These are phyloP conservation scores for Helicoverpa armigera DNA, from an alignment of 1,140 invertebrate genomes.

Conservation along the genomic window DNA sequence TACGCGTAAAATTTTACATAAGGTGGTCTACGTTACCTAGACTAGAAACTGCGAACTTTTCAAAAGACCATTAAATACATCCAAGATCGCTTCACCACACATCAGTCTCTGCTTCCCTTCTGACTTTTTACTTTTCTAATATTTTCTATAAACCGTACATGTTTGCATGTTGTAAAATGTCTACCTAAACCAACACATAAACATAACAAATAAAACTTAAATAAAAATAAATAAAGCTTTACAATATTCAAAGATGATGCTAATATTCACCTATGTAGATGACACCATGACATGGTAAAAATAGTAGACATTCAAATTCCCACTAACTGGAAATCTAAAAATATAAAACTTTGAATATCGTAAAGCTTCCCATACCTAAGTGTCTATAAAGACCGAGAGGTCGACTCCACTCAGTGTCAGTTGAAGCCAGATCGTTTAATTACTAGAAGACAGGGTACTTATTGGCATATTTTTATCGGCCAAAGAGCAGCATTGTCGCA, in stretches of 20 bases:
- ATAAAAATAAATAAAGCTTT: slow-evolving; percentile 45
- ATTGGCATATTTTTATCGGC: no score
- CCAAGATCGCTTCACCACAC: slow-evolving; percentile 50
- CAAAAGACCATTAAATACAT: slow-evolving; percentile 28
- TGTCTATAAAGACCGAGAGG: slow-evolving; percentile 5
- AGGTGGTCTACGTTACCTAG: no score
- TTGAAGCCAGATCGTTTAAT: slow-evolving; percentile 23
- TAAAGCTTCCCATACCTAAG: slow-evolving; percentile 13
- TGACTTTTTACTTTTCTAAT: slow-evolving; percentile 13
- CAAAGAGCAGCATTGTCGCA: no score
- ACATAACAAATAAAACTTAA: slow-evolving; percentile 31
- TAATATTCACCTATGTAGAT: background rate
- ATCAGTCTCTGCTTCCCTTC: slow-evolving; percentile 53
- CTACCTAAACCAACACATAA: slow-evolving; percentile 47
- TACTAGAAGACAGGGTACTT: background rate
- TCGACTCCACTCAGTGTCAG: slow-evolving; percentile 21
- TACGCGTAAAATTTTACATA: no score
- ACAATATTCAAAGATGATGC: slow-evolving; percentile 47
- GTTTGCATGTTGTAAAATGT: slow-evolving; percentile 59
- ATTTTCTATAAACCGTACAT: slow-evolving; percentile 45
- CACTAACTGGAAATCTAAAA: no score
- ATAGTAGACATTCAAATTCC: no score
- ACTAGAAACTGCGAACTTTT: background rate
- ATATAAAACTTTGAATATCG: slow-evolving; percentile 28
- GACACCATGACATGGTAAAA: no score